These are phyloP conservation scores for Trissolcus brochymenae DNA, from an alignment of 2,888 invertebrate species.

Conservation along the genomic window DNA sequence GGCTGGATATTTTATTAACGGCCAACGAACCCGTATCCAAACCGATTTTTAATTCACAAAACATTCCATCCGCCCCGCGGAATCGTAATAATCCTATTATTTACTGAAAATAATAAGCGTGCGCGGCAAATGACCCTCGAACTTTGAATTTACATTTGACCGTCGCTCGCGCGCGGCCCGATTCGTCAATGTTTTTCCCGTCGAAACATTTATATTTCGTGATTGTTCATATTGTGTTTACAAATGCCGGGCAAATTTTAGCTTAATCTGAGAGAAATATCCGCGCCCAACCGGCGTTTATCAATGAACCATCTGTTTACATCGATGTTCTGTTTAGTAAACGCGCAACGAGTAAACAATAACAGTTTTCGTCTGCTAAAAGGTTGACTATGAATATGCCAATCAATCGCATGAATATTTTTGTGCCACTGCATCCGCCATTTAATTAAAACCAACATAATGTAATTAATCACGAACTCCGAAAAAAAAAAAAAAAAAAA, in stretches of 20 bases:
- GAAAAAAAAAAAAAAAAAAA: background rate
- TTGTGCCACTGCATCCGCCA: background rate
- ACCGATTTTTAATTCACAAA: conserved; percentile 7
- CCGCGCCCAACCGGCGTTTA: conserved; percentile 12
- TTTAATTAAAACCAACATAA: no score
- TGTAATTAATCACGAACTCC: no score
- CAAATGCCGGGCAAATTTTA: conserved; percentile 23
- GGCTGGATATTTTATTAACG: background rate
- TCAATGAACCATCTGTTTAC: conserved; percentile 36
- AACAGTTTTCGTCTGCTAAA: conserved; percentile 25
- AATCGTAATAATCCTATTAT: conserved; percentile 27
- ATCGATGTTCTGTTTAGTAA: conserved; percentile 30
- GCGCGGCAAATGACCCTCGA: conserved; percentile 18
- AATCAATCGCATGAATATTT: conserved; percentile 26
- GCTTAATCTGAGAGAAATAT: conserved; percentile 33
- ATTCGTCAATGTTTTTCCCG: conserved; percentile 24
- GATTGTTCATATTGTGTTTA: conserved; percentile 37
- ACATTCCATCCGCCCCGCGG: conserved; percentile 3
- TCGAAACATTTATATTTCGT: conserved; percentile 28
- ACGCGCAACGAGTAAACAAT: conserved; percentile 29
- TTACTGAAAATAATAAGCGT: conserved; percentile 29
- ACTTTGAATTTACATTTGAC: conserved; percentile 20
- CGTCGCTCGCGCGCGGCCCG: background rate
- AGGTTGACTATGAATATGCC: conserved; percentile 21
- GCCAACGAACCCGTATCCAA: background rate